phyloP scores from a whole-genome alignment of 2,797 vertebrate genomes.

The Ctenopoma multispine region DNA sequence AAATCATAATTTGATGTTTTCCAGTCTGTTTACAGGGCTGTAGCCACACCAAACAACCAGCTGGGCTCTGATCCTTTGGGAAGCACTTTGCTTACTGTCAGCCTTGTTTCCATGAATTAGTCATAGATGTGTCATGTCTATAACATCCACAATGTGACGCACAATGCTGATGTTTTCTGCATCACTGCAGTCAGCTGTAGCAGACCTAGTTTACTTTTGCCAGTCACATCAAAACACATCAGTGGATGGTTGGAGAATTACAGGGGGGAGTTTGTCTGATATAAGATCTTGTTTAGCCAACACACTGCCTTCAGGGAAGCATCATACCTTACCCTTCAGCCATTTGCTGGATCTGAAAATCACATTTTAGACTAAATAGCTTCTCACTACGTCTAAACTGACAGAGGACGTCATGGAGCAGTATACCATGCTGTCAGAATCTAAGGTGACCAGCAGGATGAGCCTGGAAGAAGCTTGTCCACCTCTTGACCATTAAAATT shows the following conservation, averaged over 20 bases:
- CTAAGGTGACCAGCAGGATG: neutral
- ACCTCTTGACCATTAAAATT: neutral
- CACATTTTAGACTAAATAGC: slow-evolving; percentile 26
- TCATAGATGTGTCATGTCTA: slow-evolving; percentile 42
- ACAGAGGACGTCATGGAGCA: slow-evolving; percentile 5
- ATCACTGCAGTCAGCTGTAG: slow-evolving; percentile 6
- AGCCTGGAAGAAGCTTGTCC: neutral
- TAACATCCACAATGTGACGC: slow-evolving; percentile 18
- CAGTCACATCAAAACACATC: slow-evolving; percentile 22
- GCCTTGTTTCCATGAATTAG: slow-evolving; percentile 53
- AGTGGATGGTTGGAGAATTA: neutral
- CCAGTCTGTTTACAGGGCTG: neutral
- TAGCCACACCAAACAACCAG: slow-evolving; percentile 8
- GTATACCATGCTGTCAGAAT: slow-evolving; percentile 14
- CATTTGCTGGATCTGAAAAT: slow-evolving; percentile 20
- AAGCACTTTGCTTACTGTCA: slow-evolving; percentile 24
- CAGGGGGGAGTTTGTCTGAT: slow-evolving; percentile 12
- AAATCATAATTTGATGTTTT: slow-evolving; percentile 5
- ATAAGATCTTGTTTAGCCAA: slow-evolving; percentile 12
- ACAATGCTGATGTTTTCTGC: slow-evolving; percentile 10
- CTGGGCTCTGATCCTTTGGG: slow-evolving; percentile 12
- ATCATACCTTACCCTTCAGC: neutral
- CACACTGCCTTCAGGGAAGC: slow-evolving; percentile 7
- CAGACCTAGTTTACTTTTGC: slow-evolving; percentile 28
- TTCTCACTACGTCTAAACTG: neutral